phyloP scores from a whole-genome alignment of 2,888 invertebrate genomes.

The Lasius fuliginosus region DNA sequence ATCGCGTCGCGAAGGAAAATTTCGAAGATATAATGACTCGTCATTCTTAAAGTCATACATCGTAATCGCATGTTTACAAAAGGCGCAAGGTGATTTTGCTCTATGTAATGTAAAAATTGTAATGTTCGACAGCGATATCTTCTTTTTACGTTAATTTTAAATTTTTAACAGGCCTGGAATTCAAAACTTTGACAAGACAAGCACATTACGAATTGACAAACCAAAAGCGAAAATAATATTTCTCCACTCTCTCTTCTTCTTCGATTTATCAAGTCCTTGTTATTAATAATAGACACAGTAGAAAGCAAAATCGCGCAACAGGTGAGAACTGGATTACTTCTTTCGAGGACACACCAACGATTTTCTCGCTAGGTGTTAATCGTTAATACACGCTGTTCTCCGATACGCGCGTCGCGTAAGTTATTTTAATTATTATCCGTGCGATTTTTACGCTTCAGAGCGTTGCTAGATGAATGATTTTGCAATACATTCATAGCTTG shows the following conservation, averaged over 20 bases:
- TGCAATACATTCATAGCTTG: not conserved
- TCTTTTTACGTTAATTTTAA: not conserved
- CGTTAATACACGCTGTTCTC: slow-evolving; percentile 13
- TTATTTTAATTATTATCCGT: slow-evolving; percentile 52
- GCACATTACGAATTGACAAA: not conserved
- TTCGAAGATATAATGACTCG: not conserved
- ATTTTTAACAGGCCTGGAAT: not conserved
- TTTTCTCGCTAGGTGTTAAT: slow-evolving; percentile 22
- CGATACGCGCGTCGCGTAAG: slow-evolving; percentile 27
- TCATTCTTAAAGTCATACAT: not conserved
- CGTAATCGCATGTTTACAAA: not conserved
- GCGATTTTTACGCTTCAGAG: slow-evolving; percentile 42
- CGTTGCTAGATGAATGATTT: slow-evolving; percentile 47
- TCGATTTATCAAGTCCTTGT: not conserved
- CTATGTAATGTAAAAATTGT: not conserved
- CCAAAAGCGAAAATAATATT: not conserved
- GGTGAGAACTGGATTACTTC: slow-evolving; percentile 23
- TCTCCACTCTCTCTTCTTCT: not conserved
- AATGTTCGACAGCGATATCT: not conserved
- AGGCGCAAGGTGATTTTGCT: not conserved
- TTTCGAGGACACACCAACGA: slow-evolving; percentile 29
- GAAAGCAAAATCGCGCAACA: not conserved
- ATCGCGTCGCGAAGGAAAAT: not conserved
- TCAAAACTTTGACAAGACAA: not conserved
- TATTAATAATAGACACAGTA: not conserved